Evolutionary conservation across 2,797 vertebrate genomes (phyloP), one percentile per base, ranked within the genome.

Genomic region (Malacoraja senta): DNA sequence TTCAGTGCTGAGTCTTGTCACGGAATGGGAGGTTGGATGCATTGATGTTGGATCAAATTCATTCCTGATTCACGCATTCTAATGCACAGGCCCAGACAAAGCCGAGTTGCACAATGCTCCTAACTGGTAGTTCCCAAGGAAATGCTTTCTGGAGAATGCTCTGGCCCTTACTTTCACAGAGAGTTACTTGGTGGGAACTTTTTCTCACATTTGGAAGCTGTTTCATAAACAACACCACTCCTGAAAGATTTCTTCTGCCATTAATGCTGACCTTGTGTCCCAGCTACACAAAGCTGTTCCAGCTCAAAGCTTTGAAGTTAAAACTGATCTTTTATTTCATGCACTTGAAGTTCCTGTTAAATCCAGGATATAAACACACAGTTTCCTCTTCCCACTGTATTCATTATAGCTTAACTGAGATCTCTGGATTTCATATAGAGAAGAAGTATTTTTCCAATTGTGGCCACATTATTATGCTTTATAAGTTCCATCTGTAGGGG

Each of bases 281-380:
- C 86, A 65, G 63, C 63, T 71, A 35, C 72, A 53, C 35, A 91
- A 76, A 29, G 68, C 68, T 72, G 38, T 38, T 72, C 13, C 44
- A n/a, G 12, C 38, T 38, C 24, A 53, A 53, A 53, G 65, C 17
- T 21, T 68, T 35, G 32, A 88, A 68, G 84, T 19, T 35, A 92
- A 92, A 38, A 74, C 90, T n/a, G 13, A 53, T 92, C 71, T 92
- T 92, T 92, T 58, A 72, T 92, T 92, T 58, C 90, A 53, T 58
- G 24, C 15, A 19, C 90, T 76, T 74, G 90, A 76, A 58, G 71
- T 76, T 58, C 72, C 90, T 74, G 71, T 92, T 76, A 44, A 92
- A 74, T 76, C 71, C 44, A 58, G 90, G 24, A 29, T 72, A 76
- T 74, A 29, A 76, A 58, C 38, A 74, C 44, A 4, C 90, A 92